A percentile compares a stretch with the other conserved stretches of the same genome.
phyloP scores from a whole-genome alignment of 2,113 vertebrate species.

The Capreolus pygargus region DNA sequence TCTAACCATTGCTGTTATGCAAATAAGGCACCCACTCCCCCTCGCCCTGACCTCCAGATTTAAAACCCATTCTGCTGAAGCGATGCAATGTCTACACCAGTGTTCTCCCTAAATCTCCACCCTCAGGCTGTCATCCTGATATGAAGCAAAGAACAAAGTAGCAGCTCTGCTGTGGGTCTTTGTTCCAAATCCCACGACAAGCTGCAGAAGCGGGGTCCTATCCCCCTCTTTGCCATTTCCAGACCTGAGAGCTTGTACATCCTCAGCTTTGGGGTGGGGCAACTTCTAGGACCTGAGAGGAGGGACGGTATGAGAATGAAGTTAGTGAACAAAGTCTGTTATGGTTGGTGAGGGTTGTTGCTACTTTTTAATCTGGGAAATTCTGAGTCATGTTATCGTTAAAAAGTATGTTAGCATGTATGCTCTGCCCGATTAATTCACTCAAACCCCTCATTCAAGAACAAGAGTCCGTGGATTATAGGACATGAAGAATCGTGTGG shows the following conservation, averaged over 20 bases:
- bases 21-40: fast-evolving
- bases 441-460: background rate
- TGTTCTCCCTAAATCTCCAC: background rate
- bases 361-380: background rate
- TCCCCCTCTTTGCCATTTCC: background rate
- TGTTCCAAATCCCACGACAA: too few relatives aligned
- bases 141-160: background rate
- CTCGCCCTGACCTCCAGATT: background rate
- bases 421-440: background rate
- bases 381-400: background rate
- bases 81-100: fast-evolving
- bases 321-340: background rate
- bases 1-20: background rate
- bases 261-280: background rate
- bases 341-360: background rate
- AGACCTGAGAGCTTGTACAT: background rate
- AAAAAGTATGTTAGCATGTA: background rate
- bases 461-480: background rate
- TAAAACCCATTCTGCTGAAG: background rate
- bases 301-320: background rate
- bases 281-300: background rate
- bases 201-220: fast-evolving
- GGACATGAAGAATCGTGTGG: background rate
- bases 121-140: too few relatives aligned
- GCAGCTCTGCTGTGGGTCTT: background rate